These are phyloP conservation scores for Ecdyonurus torrentis DNA, from an alignment of 2,888 invertebrate genomes.

Conservation along the genomic window DNA sequence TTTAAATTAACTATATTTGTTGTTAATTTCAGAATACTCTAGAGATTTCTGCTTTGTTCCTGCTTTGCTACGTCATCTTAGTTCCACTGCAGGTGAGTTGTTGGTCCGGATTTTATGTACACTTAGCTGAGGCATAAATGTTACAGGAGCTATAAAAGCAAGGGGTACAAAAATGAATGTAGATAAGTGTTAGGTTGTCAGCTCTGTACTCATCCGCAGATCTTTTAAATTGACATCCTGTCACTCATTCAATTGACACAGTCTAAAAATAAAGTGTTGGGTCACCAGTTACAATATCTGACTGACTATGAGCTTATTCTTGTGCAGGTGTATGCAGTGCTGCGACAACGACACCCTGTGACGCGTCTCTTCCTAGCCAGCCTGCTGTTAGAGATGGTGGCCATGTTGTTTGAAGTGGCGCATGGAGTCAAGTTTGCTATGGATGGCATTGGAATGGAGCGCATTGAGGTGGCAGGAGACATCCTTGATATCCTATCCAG, in stretches of 20 bases:
- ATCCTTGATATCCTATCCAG: slow-evolving; percentile 82
- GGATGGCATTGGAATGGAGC: slow-evolving; percentile 74
- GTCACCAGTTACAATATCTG: no score
- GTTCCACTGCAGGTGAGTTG: slow-evolving; percentile 67
- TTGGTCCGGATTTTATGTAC: no score
- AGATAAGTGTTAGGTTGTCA: no score
- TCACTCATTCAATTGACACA: not conserved
- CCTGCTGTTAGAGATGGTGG: slow-evolving; percentile 67
- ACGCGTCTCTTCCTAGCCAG: slow-evolving; percentile 81
- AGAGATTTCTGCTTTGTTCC: slow-evolving; percentile 77
- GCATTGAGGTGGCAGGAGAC: slow-evolving; percentile 73
- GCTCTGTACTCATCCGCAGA: no score
- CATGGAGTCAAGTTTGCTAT: slow-evolving; percentile 81
- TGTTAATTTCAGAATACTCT: slow-evolving; percentile 50
- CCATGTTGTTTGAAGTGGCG: slow-evolving; percentile 69
- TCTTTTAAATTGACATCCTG: no score
- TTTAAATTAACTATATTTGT: not conserved
- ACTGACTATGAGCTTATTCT: no score
- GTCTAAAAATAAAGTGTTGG: not conserved
- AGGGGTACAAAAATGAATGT: no score
- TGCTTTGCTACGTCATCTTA: slow-evolving; percentile 68
- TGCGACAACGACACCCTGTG: slow-evolving; percentile 77
- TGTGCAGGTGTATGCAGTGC: slow-evolving; percentile 84
- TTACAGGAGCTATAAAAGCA: no score
- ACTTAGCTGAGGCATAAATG: no score